Evolutionary conservation across 30 jellyfish, hydroid and myxozoan genomes (phyloP).

Genomic region (Cassiopea andromeda): DNA sequence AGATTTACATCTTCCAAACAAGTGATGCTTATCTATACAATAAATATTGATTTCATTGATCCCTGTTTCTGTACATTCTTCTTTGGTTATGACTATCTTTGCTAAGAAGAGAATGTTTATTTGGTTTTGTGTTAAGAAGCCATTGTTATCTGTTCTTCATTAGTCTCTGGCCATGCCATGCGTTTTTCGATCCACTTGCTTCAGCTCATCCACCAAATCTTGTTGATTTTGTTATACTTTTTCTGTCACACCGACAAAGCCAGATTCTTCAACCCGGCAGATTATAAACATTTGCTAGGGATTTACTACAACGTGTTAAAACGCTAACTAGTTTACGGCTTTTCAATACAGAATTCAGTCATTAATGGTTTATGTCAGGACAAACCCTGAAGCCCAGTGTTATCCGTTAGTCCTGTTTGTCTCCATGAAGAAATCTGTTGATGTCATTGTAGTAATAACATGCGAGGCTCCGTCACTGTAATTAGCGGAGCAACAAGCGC

Average conservation of each 20-base stretch:
- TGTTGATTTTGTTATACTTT: background rate
- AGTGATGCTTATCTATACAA: too few relatives aligned
- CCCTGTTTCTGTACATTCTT: too few relatives aligned
- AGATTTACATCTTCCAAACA: too few relatives aligned
- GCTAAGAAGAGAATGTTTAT: too few relatives aligned
- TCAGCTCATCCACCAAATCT: background rate
- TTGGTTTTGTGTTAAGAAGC: too few relatives aligned
- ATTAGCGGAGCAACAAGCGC: background rate
- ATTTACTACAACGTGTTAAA: constrained; percentile 6
- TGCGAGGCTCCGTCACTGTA: background rate
- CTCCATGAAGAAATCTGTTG: background rate
- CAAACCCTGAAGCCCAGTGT: background rate
- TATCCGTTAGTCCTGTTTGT: background rate
- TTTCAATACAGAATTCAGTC: background rate
- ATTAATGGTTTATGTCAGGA: background rate
- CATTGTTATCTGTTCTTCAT: too few relatives aligned
- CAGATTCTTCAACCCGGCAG: background rate
- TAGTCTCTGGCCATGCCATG: too few relatives aligned
- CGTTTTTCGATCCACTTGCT: background rate
- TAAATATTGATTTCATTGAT: too few relatives aligned
- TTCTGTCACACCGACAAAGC: background rate
- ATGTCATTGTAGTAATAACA: background rate
- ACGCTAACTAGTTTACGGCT: background rate
- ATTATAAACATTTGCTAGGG: constrained; percentile 14
- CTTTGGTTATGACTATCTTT: too few relatives aligned